Percentiles rank a stretch among this genome's conserved stretches.
Evolutionary conservation across 2,113 vertebrate species (phyloP).

Genomic region (Dasyprocta punctata): DNA sequence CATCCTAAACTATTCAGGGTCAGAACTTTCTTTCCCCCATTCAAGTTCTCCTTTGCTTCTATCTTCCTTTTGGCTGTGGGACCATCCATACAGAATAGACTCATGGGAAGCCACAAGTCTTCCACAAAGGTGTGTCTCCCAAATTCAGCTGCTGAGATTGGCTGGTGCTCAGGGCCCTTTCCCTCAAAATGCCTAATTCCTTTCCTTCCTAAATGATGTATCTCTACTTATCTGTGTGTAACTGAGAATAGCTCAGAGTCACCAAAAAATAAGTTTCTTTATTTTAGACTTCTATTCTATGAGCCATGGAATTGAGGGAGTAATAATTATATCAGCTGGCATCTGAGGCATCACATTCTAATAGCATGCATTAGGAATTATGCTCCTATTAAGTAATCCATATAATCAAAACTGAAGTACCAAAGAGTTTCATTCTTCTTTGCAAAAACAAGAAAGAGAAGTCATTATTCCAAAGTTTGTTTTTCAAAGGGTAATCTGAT

Average conservation of each 20-base stretch:
- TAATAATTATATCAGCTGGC: background rate
- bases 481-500: constrained; percentile 36
- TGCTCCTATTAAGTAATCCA: background rate
- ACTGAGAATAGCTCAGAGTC: background rate
- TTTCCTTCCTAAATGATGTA: background rate
- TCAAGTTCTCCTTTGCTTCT: background rate
- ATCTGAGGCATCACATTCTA: background rate
- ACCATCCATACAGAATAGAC: background rate
- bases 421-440: constrained; percentile 24
- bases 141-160: background rate
- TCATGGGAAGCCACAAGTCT: background rate
- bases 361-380: background rate
- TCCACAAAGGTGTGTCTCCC: background rate
- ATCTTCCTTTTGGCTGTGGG: background rate
- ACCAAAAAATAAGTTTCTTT: background rate
- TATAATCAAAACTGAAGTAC: background rate
- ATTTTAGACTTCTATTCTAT: background rate
- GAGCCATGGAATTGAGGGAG: background rate
- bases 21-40: background rate
- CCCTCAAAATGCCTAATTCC: background rate
- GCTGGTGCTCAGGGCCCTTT: background rate
- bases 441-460: constrained; percentile 44
- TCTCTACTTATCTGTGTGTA: background rate
- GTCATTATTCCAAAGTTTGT: constrained; percentile 50
- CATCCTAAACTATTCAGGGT: background rate